Conservation (phyloP, 2,113 vertebrate species). For the Trachemys scripta region DNA sequence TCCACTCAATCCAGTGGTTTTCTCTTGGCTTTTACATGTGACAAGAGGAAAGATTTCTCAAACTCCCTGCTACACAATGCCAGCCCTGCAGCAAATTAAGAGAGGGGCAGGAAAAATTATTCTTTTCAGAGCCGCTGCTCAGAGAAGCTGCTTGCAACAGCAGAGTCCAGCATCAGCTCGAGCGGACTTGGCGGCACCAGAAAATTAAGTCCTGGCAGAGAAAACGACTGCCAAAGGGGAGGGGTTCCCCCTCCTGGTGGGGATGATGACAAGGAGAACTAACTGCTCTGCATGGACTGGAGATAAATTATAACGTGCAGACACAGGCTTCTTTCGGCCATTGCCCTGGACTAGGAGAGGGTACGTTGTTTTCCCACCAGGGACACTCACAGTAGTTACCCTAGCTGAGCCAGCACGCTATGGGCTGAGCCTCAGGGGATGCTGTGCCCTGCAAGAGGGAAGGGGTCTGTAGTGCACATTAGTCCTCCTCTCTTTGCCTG, state of each 20-base stretch:
- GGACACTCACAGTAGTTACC: neutral
- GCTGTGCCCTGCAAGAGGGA: neutral
- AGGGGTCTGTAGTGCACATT: neutral
- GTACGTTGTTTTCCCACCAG: neutral
- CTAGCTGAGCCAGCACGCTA: neutral
- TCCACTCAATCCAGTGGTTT: neutral
- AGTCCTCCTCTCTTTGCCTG: neutral
- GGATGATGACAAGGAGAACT: neutral
- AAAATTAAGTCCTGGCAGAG: neutral
- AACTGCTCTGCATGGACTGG: neutral
- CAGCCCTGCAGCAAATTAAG: neutral
- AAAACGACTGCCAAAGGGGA: neutral
- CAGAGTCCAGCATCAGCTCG: rapidly evolving
- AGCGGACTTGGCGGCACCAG: neutral
- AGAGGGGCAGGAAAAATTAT: neutral
- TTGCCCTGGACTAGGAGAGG: neutral
- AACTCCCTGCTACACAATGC: neutral
- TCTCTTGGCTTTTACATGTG: neutral
- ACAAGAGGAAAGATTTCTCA: neutral
- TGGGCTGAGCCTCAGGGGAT: rapidly evolving
- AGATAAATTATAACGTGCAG: neutral
- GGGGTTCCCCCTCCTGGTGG: neutral
- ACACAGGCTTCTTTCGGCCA: neutral
- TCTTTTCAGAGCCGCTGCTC: neutral
- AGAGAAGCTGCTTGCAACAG: rapidly evolving